Evolutionary conservation across 2,113 vertebrate genomes (phyloP).

Genomic region (Clarias magur): DNA sequence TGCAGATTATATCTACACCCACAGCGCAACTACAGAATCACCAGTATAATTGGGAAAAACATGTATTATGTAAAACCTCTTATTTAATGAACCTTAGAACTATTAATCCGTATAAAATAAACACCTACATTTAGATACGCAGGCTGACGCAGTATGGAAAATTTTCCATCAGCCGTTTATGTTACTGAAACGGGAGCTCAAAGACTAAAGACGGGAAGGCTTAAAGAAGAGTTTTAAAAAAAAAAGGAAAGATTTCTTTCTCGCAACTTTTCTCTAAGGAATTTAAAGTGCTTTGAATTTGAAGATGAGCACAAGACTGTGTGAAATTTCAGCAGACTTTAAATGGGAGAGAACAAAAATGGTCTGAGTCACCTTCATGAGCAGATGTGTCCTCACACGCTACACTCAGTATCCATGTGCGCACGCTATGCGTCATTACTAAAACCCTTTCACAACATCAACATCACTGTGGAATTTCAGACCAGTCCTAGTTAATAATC

Average conservation of each 20-base stretch:
- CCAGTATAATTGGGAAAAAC: constrained; percentile 35
- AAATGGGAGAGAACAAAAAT: constrained; percentile 36
- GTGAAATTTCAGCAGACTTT: constrained; percentile 28
- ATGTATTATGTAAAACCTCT: constrained; percentile 6
- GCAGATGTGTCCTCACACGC: constrained; percentile 54
- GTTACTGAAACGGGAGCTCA: neutral
- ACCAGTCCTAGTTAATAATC: constrained; percentile 22
- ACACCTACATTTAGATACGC: neutral
- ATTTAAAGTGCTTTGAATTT: constrained; percentile 16
- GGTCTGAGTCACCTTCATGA: constrained; percentile 51
- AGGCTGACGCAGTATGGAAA: neutral
- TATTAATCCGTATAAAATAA: constrained; percentile 12
- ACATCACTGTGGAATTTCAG: constrained; percentile 34
- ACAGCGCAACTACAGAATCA: constrained; percentile 30
- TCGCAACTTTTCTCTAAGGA: neutral
- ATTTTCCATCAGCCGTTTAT: neutral
- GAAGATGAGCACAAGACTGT: neutral
- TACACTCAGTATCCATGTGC: constrained; percentile 35
- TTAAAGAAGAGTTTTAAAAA: neutral
- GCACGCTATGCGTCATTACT: constrained; percentile 32
- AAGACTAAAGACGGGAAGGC: neutral
- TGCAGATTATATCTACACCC: constrained; percentile 45
- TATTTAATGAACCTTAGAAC: constrained; percentile 6
- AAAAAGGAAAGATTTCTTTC: neutral
- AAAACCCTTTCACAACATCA: constrained; percentile 38